Evolutionary conservation across 2,113 vertebrate species (phyloP).

Genomic region (Ariopsis seemanni): DNA sequence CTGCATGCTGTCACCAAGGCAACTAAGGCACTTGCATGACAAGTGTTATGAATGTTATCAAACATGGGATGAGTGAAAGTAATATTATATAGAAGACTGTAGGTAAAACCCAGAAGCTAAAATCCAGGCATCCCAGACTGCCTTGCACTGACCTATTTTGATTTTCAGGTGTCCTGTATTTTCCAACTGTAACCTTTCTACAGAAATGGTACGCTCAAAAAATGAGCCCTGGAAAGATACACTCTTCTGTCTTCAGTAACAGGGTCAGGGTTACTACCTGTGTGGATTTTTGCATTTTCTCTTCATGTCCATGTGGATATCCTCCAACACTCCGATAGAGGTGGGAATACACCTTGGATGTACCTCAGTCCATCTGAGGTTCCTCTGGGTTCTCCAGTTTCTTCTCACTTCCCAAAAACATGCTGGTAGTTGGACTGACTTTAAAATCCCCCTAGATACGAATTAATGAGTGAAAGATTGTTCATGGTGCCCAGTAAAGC

Average conservation of each 20-base stretch:
- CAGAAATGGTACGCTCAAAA: slow-evolving; percentile 35
- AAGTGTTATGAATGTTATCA: slow-evolving; percentile 17
- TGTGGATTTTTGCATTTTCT: not conserved
- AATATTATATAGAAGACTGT: slow-evolving; percentile 55
- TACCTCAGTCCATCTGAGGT: not conserved
- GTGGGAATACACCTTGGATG: not conserved
- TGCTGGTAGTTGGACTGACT: not conserved
- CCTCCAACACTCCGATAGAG: not conserved
- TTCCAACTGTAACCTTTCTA: slow-evolving; percentile 48
- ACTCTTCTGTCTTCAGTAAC: not conserved
- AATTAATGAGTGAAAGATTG: not conserved
- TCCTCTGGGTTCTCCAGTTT: not conserved
- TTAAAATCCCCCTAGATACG: not conserved
- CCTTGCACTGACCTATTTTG: slow-evolving; percentile 77
- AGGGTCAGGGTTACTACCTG: not conserved
- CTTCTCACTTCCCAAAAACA: not conserved
- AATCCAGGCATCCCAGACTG: slow-evolving; percentile 73
- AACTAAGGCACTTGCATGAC: slow-evolving; percentile 4
- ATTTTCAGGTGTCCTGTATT: slow-evolving; percentile 67
- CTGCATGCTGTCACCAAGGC: slow-evolving; percentile 6
- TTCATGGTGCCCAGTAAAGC: not conserved
- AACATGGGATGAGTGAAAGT: slow-evolving; percentile 39
- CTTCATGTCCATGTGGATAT: not conserved
- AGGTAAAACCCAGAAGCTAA: slow-evolving; percentile 70
- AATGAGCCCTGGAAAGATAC: slow-evolving; percentile 12